These are phyloP conservation scores for Macrophya annulata DNA, from an alignment of 2,888 invertebrate species.

Conservation along the genomic window DNA sequence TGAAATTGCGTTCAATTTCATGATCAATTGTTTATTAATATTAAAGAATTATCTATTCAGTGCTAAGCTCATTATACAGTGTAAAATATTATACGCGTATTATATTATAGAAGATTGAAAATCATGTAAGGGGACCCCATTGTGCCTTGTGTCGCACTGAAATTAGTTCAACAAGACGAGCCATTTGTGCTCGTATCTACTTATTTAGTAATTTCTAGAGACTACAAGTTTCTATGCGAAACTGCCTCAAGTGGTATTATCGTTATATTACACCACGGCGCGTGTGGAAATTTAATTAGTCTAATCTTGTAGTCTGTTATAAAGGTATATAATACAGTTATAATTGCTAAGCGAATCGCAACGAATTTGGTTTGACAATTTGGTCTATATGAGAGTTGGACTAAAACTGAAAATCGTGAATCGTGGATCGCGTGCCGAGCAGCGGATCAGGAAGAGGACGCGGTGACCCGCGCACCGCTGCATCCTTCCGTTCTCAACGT, in stretches of 20 bases:
- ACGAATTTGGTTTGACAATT: slow-evolving; percentile 30
- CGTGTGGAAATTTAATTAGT: slow-evolving; percentile 37
- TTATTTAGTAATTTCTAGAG: slow-evolving; percentile 23
- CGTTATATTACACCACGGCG: slow-evolving; percentile 7
- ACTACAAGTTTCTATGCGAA: slow-evolving; percentile 13
- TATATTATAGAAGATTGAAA: neutral
- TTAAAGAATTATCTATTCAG: neutral
- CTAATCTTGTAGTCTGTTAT: slow-evolving; percentile 18
- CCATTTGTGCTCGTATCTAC: slow-evolving; percentile 10
- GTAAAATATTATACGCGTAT: neutral
- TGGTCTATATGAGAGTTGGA: neutral
- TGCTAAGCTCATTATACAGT: neutral
- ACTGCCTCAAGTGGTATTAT: slow-evolving; percentile 23
- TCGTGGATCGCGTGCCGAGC: slow-evolving; percentile 47
- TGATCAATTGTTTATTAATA: neutral
- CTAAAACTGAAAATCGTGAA: neutral
- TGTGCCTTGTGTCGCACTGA: neutral
- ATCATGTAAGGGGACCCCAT: neutral
- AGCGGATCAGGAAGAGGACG: slow-evolving; percentile 52
- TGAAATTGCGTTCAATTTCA: neutral
- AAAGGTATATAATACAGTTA: neutral
- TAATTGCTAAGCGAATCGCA: neutral
- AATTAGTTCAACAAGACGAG: slow-evolving; percentile 34
- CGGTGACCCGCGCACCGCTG: slow-evolving; percentile 48
- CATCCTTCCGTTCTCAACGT: slow-evolving; percentile 53